phyloP scores from a whole-genome alignment of 2,113 vertebrate species.

The Salvelinus alpinus region DNA sequence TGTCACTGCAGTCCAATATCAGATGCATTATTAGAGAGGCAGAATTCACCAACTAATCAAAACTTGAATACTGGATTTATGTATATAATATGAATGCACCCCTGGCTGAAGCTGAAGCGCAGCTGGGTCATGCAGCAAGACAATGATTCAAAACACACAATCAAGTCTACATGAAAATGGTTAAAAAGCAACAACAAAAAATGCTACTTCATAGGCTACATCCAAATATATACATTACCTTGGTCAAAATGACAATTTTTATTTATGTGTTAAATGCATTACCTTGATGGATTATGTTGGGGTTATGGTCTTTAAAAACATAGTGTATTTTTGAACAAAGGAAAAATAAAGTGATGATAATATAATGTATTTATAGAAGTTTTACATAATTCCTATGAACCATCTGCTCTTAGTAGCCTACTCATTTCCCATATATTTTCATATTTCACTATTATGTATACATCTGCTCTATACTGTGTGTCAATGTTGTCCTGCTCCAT shows the following conservation, averaged over 20 bases:
- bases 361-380: not conserved
- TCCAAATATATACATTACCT: not conserved
- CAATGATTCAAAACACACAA: no score
- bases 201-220: not conserved
- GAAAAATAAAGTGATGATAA: not conserved
- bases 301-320: constrained; percentile 29
- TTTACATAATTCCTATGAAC: not conserved
- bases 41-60: not conserved
- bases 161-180: no score
- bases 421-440: not conserved
- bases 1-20: not conserved
- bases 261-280: not conserved
- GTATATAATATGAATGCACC: not conserved
- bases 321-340: constrained; percentile 15
- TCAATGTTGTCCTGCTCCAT: not conserved
- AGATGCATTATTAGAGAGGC: not conserved
- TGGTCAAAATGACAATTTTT: not conserved
- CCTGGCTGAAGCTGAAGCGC: no score
- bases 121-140: no score
- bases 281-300: constrained; percentile 8
- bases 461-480: not conserved
- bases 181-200: no score
- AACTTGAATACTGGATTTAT: not conserved
- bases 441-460: not conserved
- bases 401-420: not conserved